These are phyloP conservation scores for Ormia ochracea DNA, from an alignment of 2,888 invertebrate genomes.

Conservation along the genomic window DNA sequence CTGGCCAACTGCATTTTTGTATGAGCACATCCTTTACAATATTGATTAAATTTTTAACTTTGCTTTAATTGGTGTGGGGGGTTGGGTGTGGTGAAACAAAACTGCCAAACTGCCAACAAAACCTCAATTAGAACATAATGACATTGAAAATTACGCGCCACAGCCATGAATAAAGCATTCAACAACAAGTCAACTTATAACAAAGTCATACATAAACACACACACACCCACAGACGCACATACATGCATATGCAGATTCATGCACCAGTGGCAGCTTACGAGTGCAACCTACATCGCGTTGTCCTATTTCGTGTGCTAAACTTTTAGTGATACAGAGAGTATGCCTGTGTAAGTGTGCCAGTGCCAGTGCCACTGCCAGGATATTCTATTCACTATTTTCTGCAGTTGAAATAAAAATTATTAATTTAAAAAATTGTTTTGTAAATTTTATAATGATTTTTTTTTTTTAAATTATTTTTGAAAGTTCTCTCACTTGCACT, in stretches of 20 bases:
- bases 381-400: conserved; percentile 31
- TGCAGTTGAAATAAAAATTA: neutral
- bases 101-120: conserved; percentile 32
- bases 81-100: neutral
- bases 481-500: neutral
- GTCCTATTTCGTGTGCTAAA: neutral
- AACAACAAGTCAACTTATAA: too few relatives aligned
- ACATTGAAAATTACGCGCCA: conserved; percentile 52
- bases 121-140: conserved; percentile 56
- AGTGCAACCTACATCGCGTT: neutral
- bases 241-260: neutral
- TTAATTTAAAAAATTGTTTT: neutral
- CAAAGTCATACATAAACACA: too few relatives aligned
- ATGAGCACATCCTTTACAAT: conserved; percentile 24
- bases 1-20: neutral
- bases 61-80: conserved; percentile 11
- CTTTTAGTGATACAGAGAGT: neutral
- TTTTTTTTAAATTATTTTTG: neutral
- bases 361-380: too few relatives aligned
- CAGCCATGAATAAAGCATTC: neutral
- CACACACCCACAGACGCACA: neutral
- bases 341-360: too few relatives aligned
- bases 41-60: conserved; percentile 27
- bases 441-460: neutral
- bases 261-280: too few relatives aligned